Conservation (phyloP, 1,140 invertebrate genomes). For the Drosophila santomea region DNA sequence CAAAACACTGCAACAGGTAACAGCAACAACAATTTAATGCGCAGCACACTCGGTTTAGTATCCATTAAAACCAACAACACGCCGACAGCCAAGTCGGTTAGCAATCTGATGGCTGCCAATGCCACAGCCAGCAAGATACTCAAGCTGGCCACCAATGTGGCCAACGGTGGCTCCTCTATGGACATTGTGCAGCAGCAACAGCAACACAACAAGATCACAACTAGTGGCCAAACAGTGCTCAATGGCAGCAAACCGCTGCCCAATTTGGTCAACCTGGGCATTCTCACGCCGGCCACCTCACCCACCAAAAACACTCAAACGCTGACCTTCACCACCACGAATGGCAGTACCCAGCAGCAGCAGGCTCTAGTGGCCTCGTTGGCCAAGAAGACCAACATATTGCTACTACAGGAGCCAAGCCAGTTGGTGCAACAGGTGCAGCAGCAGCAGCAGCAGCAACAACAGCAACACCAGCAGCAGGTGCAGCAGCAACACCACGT, state of each 20-base stretch:
- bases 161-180: conserved; percentile 56
- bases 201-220: conserved; percentile 43
- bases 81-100: conserved; percentile 62
- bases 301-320: conserved; percentile 84
- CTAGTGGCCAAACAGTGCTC: conserved; percentile 47
- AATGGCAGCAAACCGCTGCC: conserved; percentile 66
- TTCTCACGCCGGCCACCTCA: conserved; percentile 86
- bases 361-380: conserved; percentile 62
- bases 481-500: conserved; percentile 64
- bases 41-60: conserved; percentile 83
- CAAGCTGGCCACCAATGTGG: conserved; percentile 79
- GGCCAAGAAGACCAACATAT: conserved; percentile 61
- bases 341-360: conserved; percentile 55
- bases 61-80: conserved; percentile 76
- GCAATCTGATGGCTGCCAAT: conserved; percentile 81
- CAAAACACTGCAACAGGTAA: conserved; percentile 78
- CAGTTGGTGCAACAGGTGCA: conserved; percentile 47
- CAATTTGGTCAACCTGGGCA: conserved; percentile 85
- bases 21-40: conserved; percentile 83
- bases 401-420: conserved; percentile 61
- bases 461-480: conserved; percentile 39
- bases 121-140: conserved; percentile 83
- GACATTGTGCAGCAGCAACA: conserved; percentile 66
- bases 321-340: conserved; percentile 73
- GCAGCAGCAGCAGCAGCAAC: conserved; percentile 37